Conservation (phyloP, 2,797 vertebrate genomes). For the Tokudaia muenninki region DNA sequence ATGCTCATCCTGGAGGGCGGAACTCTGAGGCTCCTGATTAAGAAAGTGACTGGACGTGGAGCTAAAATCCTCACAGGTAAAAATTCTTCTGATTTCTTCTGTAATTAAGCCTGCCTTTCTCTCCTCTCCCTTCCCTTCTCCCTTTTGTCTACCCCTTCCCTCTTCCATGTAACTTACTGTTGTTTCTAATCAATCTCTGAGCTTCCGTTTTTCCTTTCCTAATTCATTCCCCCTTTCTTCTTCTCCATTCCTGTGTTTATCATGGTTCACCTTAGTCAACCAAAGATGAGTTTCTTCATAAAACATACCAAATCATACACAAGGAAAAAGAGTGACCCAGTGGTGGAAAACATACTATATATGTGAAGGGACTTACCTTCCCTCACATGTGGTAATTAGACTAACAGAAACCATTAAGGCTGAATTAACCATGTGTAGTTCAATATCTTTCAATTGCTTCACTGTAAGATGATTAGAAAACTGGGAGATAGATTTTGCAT, state of each 20-base stretch:
- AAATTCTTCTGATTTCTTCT: not conserved
- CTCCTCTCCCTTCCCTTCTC: no score
- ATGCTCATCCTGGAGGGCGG: constrained; percentile 92
- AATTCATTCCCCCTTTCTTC: no score
- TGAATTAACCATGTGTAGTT: not conserved
- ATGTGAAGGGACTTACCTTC: not conserved
- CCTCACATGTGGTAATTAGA: not conserved
- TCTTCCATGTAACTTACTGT: not conserved
- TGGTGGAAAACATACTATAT: not conserved
- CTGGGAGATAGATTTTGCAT: no score
- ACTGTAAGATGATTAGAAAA: not conserved
- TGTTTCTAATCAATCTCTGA: not conserved
- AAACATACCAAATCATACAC: not conserved
- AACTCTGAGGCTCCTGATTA: constrained; percentile 91
- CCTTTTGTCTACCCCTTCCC: no score
- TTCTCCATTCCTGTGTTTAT: not conserved
- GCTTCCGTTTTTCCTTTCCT: not conserved
- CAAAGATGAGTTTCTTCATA: not conserved
- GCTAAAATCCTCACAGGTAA: constrained; percentile 93
- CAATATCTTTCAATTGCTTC: not conserved
- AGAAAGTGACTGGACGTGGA: constrained; percentile 88
- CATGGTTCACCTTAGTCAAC: not conserved
- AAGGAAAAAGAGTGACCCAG: accelerated
- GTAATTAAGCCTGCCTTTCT: not conserved
- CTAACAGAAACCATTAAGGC: not conserved